Evolutionary conservation across 2,888 invertebrate species (phyloP).

Genomic region (Mesorhabditis belari): DNA sequence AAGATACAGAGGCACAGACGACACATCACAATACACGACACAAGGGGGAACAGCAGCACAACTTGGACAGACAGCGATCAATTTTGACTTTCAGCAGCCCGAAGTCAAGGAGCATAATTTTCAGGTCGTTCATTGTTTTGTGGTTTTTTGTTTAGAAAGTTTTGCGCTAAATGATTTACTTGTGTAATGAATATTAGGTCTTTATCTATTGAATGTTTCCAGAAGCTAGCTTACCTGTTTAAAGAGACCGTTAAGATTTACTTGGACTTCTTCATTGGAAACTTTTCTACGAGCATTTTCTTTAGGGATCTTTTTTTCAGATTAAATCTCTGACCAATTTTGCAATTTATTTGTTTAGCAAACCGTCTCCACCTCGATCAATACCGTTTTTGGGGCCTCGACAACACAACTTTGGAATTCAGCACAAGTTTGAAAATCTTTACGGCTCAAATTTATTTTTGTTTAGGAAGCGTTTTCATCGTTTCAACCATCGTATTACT

Average conservation of each 20-base stretch:
- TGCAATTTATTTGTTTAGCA: no score
- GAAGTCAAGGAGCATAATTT: conserved; percentile 11
- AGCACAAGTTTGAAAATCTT: conserved; percentile 36
- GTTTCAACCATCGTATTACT: conserved; percentile 6
- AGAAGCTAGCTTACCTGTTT: not conserved
- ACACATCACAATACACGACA: no score
- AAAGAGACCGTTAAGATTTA: not conserved
- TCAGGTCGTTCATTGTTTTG: not conserved
- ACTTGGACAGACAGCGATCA: conserved; percentile 3
- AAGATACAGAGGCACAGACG: conserved; percentile 3
- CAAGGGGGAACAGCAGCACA: no score
- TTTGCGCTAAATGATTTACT: no score
- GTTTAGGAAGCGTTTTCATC: conserved; percentile 31
- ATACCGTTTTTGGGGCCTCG: conserved; percentile 41
- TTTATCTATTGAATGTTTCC: not conserved
- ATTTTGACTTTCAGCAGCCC: conserved; percentile 23
- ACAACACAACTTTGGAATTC: conserved; percentile 48
- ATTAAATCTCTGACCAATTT: not conserved
- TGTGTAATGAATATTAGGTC: no score
- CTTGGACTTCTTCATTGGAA: not conserved
- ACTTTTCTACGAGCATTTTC: not conserved
- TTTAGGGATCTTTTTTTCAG: no score
- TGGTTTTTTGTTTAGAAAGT: not conserved
- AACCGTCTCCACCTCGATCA: no score
- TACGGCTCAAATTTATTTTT: conserved; percentile 7